Evolutionary conservation across 2,888 invertebrate genomes (phyloP), one percentile per base, ranked within the genome.

Genomic region (Ypsolopha scabrella): DNA sequence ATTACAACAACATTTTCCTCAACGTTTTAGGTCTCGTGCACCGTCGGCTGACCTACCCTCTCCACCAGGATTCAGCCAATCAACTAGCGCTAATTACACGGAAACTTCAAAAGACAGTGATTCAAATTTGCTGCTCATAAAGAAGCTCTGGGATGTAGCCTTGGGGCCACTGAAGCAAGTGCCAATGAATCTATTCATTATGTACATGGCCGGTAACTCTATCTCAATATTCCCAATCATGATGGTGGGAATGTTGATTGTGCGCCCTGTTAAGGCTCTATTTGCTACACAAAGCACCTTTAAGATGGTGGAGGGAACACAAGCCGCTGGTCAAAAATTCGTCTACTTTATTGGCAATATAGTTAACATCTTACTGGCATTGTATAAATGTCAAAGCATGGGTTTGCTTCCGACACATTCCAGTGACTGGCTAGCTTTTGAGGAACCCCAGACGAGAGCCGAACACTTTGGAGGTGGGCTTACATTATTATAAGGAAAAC

Each of bases 161-260:
- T 78, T 98, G 13, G 97, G 95, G 0, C 98, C 99, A 2, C 75
- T 99, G 37, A 98, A 98, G 76, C 98, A 96, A 87, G 95, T 95
- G 59, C 98, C 98, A 0, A 99, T 99, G 99, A 99, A 99, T 80
- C 87, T 99, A 56, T 97, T 99, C 75, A 97, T 99, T 54, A 98
- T 99, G 97, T 99, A 99, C 80, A 99, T 99, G 99, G 97, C 99
- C 51, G 99, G 99, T 13, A 98, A 97, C 76, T 97, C 98, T 0
- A 98, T 99, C 65, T 99, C 98, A 0, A 99, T 99, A 64, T 99
- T 99, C 67, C 99, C 99, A 0, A 99, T 99, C 48, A 99, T 99
- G 99, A 99, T 99, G 99, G 98, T 99, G 7, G 98, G 98, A 44
- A 99, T 99, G 99, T 90, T 99, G 83, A 93, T 99, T 63, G 94